These are phyloP conservation scores for Andrena trimmerana DNA, from an alignment of 2,888 invertebrate genomes.

Conservation along the genomic window DNA sequence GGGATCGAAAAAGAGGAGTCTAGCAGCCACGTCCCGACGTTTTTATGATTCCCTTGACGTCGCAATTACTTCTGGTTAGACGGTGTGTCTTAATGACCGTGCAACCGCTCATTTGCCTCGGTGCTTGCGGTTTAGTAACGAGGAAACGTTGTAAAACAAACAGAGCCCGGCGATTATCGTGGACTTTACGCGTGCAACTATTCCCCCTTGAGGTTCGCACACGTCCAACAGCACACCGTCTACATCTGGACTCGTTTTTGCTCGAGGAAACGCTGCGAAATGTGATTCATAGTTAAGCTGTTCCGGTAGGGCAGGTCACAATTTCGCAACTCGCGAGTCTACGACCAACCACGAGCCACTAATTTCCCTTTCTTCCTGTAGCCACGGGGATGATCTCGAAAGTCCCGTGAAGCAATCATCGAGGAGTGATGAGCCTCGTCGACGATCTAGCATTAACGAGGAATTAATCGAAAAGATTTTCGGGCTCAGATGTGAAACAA, in stretches of 20 bases:
- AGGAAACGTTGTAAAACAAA: constrained; percentile 57
- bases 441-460: constrained; percentile 25
- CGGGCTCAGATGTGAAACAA: neutral
- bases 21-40: constrained; percentile 43
- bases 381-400: neutral
- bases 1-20: constrained; percentile 1
- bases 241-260: neutral
- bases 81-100: constrained; percentile 46
- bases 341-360: constrained; percentile 3
- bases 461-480: constrained; percentile 28
- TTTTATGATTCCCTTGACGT: constrained; percentile 51
- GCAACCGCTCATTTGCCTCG: constrained; percentile 56
- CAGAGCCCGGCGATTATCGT: constrained; percentile 29
- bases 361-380: neutral
- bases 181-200: constrained; percentile 29
- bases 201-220: neutral
- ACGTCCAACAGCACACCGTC: neutral
- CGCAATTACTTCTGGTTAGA: constrained; percentile 54
- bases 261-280: constrained; percentile 10
- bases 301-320: constrained; percentile 6
- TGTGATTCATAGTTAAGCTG: constrained; percentile 37
- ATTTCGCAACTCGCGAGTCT: constrained; percentile 8
- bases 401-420: constrained; percentile 3
- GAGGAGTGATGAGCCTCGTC: constrained; percentile 1
- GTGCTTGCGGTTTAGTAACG: constrained; percentile 43